phyloP scores from a whole-genome alignment of 2,113 vertebrate genomes.

The Hymenochirus boettgeri region DNA sequence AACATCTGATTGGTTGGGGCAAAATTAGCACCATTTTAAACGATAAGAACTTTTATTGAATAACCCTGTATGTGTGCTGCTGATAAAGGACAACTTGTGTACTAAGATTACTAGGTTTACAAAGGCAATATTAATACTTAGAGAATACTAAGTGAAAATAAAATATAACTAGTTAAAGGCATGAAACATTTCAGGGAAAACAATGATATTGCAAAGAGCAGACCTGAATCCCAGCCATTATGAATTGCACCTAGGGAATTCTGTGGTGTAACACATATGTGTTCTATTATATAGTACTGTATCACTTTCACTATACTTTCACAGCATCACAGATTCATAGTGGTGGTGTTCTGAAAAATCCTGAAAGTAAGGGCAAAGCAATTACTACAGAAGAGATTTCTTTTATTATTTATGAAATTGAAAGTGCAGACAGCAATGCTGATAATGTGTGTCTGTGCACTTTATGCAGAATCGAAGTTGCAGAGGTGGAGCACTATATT shows the following conservation, averaged over 20 bases:
- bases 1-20: too few species aligned
- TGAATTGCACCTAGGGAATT: background rate
- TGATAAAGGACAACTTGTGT: too few species aligned
- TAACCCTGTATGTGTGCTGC: too few species aligned
- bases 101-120: too few species aligned
- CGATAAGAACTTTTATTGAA: too few species aligned
- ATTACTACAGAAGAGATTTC: constrained; percentile 21
- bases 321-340: background rate
- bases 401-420: constrained; percentile 37
- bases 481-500: constrained; percentile 13
- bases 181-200: too few species aligned
- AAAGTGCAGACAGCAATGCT: constrained; percentile 22
- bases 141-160: background rate
- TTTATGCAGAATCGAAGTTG: constrained; percentile 17
- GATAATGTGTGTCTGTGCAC: constrained; percentile 17
- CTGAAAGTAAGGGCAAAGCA: constrained; percentile 29
- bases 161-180: background rate
- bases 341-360: constrained; percentile 6
- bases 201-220: too few species aligned
- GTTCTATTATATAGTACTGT: constrained; percentile 17
- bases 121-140: too few species aligned
- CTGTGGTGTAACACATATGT: background rate
- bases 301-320: constrained; percentile 18
- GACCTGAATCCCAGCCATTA: too few species aligned
- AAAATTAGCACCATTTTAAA: too few species aligned